Conservation (phyloP, 2,797 vertebrate species). For the Austrolebias charrua region DNA sequence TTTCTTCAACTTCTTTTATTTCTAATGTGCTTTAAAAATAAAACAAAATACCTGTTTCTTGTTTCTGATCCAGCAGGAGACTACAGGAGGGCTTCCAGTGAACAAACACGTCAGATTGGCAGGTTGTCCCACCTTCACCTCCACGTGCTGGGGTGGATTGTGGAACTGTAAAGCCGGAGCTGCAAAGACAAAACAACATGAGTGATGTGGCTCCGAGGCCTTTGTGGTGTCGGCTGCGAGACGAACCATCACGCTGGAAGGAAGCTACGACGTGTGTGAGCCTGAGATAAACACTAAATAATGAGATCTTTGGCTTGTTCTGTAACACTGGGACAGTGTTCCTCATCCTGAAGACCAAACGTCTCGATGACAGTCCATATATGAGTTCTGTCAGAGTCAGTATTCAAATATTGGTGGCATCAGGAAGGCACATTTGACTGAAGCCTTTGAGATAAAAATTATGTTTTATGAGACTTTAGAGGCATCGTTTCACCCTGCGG, state of each 20-base stretch:
- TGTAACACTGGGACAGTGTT: background rate
- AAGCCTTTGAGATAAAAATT: slow-evolving; percentile 44
- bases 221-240: background rate
- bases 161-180: slow-evolving; percentile 66
- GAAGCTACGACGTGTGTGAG: slow-evolving; percentile 23
- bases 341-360: background rate
- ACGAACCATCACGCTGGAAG: slow-evolving; percentile 14
- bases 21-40: no score
- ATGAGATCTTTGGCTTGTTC: background rate
- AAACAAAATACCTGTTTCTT: slow-evolving; percentile 74
- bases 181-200: slow-evolving; percentile 38
- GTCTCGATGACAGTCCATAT: slow-evolving; percentile 37
- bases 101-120: slow-evolving; percentile 73
- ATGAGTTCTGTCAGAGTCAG: slow-evolving; percentile 24
- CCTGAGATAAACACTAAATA: slow-evolving; percentile 43
- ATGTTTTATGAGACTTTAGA: slow-evolving; percentile 14
- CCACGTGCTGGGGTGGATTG: slow-evolving; percentile 64
- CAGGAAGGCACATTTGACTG: slow-evolving; percentile 55
- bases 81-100: slow-evolving; percentile 71
- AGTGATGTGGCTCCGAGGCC: slow-evolving; percentile 10
- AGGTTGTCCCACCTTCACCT: slow-evolving; percentile 69
- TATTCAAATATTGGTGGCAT: slow-evolving; percentile 54
- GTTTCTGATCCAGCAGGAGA: slow-evolving; percentile 81
- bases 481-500: slow-evolving; percentile 5
- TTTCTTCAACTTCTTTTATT: no score